Conservation (phyloP, 1,140 invertebrate species). For the Ceratitis capitata region DNA sequence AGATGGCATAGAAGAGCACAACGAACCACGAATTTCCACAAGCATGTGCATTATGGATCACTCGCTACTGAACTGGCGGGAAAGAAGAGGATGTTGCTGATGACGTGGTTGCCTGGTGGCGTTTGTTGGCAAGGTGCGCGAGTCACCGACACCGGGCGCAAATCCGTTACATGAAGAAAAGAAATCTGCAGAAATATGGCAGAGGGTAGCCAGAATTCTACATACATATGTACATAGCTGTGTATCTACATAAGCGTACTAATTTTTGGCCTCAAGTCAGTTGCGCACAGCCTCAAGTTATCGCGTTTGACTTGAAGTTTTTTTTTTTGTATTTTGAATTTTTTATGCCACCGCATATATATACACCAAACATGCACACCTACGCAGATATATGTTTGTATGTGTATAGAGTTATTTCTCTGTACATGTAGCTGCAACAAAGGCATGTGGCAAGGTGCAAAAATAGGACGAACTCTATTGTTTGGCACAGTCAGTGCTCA, state of each 20-base stretch:
- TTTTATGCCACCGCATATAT: neutral
- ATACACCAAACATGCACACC: neutral
- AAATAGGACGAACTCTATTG: slow-evolving; percentile 52
- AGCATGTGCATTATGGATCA: neutral
- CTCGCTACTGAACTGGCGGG: neutral
- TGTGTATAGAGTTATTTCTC: neutral
- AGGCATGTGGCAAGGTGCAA: slow-evolving; percentile 58
- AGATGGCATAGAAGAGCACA: neutral
- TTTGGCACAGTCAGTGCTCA: neutral
- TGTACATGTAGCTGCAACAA: slow-evolving; percentile 5
- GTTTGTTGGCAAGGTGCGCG: slow-evolving; percentile 7
- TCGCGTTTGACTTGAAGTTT: neutral
- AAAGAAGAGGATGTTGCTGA: neutral
- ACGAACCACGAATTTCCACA: neutral
- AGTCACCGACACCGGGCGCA: neutral
- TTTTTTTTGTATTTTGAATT: neutral
- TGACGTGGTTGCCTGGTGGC: neutral
- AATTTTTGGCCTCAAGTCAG: neutral
- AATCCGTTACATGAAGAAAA: neutral
- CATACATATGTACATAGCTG: neutral
- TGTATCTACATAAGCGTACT: neutral
- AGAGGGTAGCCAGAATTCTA: neutral
- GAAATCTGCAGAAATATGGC: neutral
- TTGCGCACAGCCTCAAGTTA: neutral
- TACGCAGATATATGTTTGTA: neutral